Evolutionary conservation across 1,140 invertebrate genomes (phyloP), one percentile per base, ranked within the genome.

Genomic region (Callitettix versicolor): DNA sequence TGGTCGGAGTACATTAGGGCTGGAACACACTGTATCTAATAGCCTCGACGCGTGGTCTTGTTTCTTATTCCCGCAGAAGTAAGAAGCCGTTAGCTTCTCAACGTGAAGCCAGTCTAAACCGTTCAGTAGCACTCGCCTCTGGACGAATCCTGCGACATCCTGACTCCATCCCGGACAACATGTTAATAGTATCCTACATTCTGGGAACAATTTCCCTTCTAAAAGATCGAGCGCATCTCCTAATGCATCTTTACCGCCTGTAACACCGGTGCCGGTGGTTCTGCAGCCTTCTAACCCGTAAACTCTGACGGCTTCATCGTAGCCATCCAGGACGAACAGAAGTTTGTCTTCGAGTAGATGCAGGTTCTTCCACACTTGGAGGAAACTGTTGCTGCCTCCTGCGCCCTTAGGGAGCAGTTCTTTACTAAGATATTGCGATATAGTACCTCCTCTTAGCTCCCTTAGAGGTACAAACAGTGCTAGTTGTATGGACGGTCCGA

Each of bases 241-340:
- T 5, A 74, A 63, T 0, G 69, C 64, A 17, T 69, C 65, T 12
- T 68, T 65, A n/a, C 66, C 69, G n/a, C 46, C 57, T 36, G 51
- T 14, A 4, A 60, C 59, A 22, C 57, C 58, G 18, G 22, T 49
- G 30, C 46, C 30, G 4, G 21, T 6, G n/a, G 46, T 30, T 18
- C 30, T 49, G 34, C 58, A 62, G 46, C 55, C 59, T 47, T 48
- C 53, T 51, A 53, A 24, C 55, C 54, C 53, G n/a, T 47, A 43
- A 20, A 36, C 47, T 5, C 65, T 64, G 5, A 68, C 57, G 26
- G 69, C 70, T 52, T 76, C 73, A 60, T 78, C 75, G 62, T 76
- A 75, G 0, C 77, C 76, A 62, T 79, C 77, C 30, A 79, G 63
- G 17, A 79, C 68, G 58, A 79, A 74, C 5, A 78, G 65, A 6